Evolutionary conservation across 2,797 vertebrate genomes (phyloP).

Genomic region (Melanotaenia pygmaea): DNA sequence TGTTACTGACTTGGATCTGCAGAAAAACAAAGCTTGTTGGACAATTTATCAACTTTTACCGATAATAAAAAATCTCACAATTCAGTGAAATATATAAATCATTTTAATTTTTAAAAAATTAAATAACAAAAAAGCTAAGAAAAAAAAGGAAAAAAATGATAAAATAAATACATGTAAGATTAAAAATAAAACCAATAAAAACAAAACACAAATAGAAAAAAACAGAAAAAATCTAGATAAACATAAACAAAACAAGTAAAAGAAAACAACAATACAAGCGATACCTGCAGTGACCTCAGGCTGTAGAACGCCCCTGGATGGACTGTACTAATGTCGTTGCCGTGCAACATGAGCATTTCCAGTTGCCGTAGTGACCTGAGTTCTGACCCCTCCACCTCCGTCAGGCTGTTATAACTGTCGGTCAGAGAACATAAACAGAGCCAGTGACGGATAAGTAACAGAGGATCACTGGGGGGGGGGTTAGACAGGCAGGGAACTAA

Average conservation of each 20-base stretch:
- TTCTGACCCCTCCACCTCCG: slow-evolving; percentile 76
- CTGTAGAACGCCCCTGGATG: slow-evolving; percentile 82
- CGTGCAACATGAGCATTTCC: slow-evolving; percentile 88
- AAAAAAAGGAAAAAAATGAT: no score
- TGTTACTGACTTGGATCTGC: no score
- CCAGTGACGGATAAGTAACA: slow-evolving; percentile 10
- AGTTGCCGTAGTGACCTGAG: slow-evolving; percentile 79
- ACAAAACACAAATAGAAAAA: background rate
- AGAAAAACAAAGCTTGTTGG: no score
- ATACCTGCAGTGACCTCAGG: slow-evolving; percentile 84
- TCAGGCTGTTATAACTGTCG: slow-evolving; percentile 86
- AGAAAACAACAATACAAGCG: background rate
- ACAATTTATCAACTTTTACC: no score
- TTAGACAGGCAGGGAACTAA: slow-evolving; percentile 2
- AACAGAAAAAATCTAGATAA: background rate
- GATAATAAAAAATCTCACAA: no score
- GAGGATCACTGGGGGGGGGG: background rate
- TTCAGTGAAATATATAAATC: no score
- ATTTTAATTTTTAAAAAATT: no score
- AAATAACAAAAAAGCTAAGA: no score
- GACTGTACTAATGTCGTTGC: slow-evolving; percentile 82
- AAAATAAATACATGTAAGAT: no score
- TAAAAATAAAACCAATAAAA: no score
- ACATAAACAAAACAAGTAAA: background rate
- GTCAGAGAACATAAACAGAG: slow-evolving; percentile 44